These are phyloP conservation scores for Hydractinia echinata DNA, from an alignment of 30 jellyfish, hydroid and myxozoan genomes.

Conservation along the genomic window DNA sequence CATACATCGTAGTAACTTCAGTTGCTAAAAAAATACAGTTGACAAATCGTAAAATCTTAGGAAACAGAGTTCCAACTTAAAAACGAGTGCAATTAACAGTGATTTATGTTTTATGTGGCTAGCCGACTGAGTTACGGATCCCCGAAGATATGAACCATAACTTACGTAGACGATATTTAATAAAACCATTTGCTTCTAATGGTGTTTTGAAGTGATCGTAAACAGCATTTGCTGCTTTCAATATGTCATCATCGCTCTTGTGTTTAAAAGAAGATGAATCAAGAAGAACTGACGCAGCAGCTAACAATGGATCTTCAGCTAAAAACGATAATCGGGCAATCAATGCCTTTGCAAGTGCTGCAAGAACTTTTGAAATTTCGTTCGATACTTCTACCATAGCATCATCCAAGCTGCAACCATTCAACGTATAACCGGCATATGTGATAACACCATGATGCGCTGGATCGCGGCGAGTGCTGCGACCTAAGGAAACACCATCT, in stretches of 20 bases:
- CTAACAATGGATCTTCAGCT: not conserved
- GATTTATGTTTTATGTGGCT: too few relatives aligned
- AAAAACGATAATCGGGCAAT: not conserved
- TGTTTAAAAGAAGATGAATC: not conserved
- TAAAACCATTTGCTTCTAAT: conserved; percentile 2
- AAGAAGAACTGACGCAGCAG: not conserved
- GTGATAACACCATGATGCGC: not conserved
- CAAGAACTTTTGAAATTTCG: not conserved
- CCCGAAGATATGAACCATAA: too few relatives aligned
- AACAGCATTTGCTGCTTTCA: not conserved
- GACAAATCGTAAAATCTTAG: too few relatives aligned
- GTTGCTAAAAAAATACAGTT: too few relatives aligned
- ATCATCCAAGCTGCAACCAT: not conserved
- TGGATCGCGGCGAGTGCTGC: not conserved
- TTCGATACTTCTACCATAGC: not conserved
- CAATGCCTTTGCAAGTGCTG: not conserved
- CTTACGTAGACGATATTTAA: not conserved
- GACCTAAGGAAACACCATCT: not conserved
- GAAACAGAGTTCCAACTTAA: too few relatives aligned
- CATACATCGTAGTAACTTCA: not conserved
- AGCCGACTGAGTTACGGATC: too few relatives aligned
- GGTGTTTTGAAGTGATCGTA: not conserved
- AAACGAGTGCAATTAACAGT: too few relatives aligned
- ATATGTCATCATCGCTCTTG: not conserved
- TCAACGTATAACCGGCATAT: not conserved